Conservation (phyloP, 2,888 invertebrate genomes). For the Mesorhabditis sp. region DNA sequence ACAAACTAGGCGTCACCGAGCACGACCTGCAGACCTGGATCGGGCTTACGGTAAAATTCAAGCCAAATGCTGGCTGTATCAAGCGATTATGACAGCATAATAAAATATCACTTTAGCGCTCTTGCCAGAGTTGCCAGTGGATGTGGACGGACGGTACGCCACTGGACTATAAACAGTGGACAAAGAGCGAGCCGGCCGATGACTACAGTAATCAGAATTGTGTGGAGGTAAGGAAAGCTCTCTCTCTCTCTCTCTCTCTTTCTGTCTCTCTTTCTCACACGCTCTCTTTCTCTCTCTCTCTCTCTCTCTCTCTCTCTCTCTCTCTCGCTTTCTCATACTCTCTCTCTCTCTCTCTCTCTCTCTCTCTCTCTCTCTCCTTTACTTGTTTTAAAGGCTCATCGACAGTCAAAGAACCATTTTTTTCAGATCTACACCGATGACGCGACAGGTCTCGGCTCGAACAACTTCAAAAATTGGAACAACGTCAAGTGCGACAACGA, state of each 20-base stretch:
- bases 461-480: not conserved
- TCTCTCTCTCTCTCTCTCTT: too few relatives aligned
- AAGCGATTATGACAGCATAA: not conserved
- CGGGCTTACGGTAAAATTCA: not conserved
- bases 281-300: too few relatives aligned
- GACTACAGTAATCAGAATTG: not conserved
- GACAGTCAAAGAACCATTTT: too few relatives aligned
- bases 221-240: not conserved
- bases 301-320: too few relatives aligned
- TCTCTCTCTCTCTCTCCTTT: too few relatives aligned
- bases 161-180: not conserved
- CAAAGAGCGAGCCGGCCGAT: conserved; percentile 1
- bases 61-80: not conserved
- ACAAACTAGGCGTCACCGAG: conserved; percentile 1
- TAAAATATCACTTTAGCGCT: not conserved
- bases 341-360: too few relatives aligned
- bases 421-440: not conserved
- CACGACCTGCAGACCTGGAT: conserved; percentile 5
- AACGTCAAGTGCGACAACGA: conserved; percentile 5
- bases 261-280: too few relatives aligned
- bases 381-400: too few relatives aligned
- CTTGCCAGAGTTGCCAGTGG: conserved; percentile 4
- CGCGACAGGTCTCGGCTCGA: conserved; percentile 5
- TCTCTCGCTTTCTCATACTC: too few relatives aligned
- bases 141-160: not conserved